phyloP scores from a whole-genome alignment of 2,797 vertebrate genomes.

The Neoniphon sammara region DNA sequence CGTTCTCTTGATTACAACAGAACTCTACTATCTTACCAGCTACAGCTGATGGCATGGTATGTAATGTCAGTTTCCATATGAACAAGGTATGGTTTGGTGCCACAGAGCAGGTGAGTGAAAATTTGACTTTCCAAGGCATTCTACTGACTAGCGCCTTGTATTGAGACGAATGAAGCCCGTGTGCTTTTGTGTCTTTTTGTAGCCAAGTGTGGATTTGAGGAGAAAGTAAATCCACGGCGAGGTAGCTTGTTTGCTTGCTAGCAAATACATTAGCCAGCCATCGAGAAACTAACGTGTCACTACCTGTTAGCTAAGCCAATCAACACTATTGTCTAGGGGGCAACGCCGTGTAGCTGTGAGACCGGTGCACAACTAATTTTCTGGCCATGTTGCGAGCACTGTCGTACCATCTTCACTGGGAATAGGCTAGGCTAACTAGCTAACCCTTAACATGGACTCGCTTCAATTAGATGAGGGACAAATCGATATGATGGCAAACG shows the following conservation, averaged over 20 bases:
- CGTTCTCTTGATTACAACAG: neutral
- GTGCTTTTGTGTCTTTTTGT: neutral
- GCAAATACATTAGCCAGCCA: slow-evolving; percentile 1
- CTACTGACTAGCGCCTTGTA: neutral
- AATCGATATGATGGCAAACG: neutral
- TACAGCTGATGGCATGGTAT: too few species aligned
- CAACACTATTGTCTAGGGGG: neutral
- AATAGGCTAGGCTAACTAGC: slow-evolving; percentile 73
- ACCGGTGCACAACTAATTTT: slow-evolving; percentile 19
- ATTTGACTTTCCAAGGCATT: neutral
- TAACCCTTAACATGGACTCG: slow-evolving; percentile 59
- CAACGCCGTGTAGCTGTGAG: slow-evolving; percentile 16
- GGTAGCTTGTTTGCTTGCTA: slow-evolving; percentile 35
- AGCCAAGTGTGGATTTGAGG: slow-evolving; percentile 4
- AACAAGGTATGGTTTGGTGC: neutral
- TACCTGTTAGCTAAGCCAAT: neutral
- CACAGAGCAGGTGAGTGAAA: neutral
- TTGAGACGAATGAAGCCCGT: neutral
- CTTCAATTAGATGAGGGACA: slow-evolving; percentile 21
- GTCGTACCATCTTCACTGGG: slow-evolving; percentile 45
- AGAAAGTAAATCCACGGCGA: slow-evolving; percentile 22
- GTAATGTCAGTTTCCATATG: too few species aligned
- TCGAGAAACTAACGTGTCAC: neutral
- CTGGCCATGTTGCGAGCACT: slow-evolving; percentile 63
- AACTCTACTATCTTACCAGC: neutral